These are phyloP conservation scores for Beris chalybata DNA, from an alignment of 2,888 invertebrate genomes.

Conservation along the genomic window DNA sequence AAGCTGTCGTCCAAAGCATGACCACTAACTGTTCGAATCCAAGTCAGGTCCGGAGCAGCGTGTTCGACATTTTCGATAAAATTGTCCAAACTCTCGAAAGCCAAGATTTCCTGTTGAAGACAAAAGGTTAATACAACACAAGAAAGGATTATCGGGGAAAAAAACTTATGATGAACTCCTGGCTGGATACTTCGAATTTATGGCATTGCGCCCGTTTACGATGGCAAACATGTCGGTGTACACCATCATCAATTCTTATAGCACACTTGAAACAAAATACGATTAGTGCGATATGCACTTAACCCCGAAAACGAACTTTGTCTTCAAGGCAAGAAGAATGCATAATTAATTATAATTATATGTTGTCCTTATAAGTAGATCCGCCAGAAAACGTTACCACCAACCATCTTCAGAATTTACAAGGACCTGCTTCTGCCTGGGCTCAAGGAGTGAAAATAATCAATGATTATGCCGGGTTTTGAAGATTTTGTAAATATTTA, in stretches of 20 bases:
- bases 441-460: too few relatives aligned
- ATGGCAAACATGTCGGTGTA: background rate
- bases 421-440: too few relatives aligned
- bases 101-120: slow-evolving; percentile 11
- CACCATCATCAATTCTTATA: background rate
- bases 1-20: background rate
- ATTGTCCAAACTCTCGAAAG: slow-evolving; percentile 18
- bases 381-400: background rate
- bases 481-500: too few relatives aligned
- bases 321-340: slow-evolving; percentile 48
- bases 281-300: slow-evolving; percentile 57
- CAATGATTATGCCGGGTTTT: too few relatives aligned
- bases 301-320: slow-evolving; percentile 48
- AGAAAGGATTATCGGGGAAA: background rate
- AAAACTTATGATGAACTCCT: background rate
- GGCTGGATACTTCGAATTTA: background rate
- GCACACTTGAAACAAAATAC: slow-evolving; percentile 34
- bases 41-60: slow-evolving; percentile 27
- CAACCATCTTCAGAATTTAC: too few relatives aligned
- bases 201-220: background rate
- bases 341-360: slow-evolving; percentile 58
- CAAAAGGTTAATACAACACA: background rate
- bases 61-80: slow-evolving; percentile 27
- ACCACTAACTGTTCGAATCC: slow-evolving; percentile 28
- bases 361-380: slow-evolving; percentile 43